These are phyloP conservation scores for Acropora tenuis DNA, from an alignment of 64 coral and sea anemone genomes.

Conservation along the genomic window DNA sequence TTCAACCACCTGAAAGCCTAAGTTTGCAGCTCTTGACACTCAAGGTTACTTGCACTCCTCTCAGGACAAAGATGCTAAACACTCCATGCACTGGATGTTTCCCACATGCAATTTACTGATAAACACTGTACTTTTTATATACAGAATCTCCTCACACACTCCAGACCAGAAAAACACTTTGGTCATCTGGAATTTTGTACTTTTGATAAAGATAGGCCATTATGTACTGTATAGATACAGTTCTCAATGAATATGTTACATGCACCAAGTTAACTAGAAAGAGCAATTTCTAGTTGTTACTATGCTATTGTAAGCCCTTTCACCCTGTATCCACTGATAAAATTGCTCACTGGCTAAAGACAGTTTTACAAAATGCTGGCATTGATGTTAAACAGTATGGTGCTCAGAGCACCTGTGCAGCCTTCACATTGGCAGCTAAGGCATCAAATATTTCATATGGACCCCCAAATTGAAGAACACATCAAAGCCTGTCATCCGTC, in stretches of 20 bases:
- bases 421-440: slow-evolving; percentile 53
- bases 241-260: slow-evolving; percentile 14
- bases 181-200: slow-evolving; percentile 24
- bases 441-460: slow-evolving; percentile 4
- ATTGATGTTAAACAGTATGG: slow-evolving; percentile 12
- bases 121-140: slow-evolving; percentile 49
- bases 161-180: slow-evolving; percentile 63
- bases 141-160: slow-evolving; percentile 47
- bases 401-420: slow-evolving; percentile 32
- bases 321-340: slow-evolving; percentile 8
- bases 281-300: neutral
- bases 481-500: slow-evolving; percentile 38
- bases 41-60: slow-evolving; percentile 4
- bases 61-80: slow-evolving; percentile 64
- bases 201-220: slow-evolving; percentile 35
- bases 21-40: too few species aligned
- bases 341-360: slow-evolving; percentile 37
- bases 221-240: slow-evolving; percentile 31
- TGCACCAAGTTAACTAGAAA: neutral
- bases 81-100: slow-evolving; percentile 39
- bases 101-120: slow-evolving; percentile 32
- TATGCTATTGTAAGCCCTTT: slow-evolving; percentile 35
- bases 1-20: too few species aligned
- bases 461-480: slow-evolving; percentile 16
- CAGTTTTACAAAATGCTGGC: slow-evolving; percentile 5